phyloP scores from a whole-genome alignment of 2,888 invertebrate genomes.

The Cryptops parisi region DNA sequence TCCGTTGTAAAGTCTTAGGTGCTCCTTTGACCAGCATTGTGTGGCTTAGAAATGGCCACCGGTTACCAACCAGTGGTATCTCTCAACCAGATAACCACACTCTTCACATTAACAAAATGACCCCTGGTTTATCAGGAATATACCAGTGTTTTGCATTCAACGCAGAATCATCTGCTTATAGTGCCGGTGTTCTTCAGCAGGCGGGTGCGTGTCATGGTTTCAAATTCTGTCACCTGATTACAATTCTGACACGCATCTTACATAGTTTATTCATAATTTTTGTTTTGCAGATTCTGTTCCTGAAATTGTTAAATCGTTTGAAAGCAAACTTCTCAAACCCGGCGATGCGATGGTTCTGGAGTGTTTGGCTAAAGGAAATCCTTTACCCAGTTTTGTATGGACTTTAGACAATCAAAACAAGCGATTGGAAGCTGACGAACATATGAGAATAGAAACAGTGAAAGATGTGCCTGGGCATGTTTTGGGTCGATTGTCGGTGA shows the following conservation, averaged over 20 bases:
- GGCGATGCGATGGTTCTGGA: background rate
- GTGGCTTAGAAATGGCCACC: background rate
- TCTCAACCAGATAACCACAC: background rate
- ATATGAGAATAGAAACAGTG: background rate
- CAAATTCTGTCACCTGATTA: too few species aligned
- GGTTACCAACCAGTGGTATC: background rate
- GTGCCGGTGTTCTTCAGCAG: background rate
- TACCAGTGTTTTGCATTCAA: background rate
- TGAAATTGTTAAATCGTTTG: slow-evolving; percentile 1
- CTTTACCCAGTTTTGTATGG: slow-evolving; percentile 4
- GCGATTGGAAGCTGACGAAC: too few species aligned
- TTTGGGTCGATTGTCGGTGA: background rate
- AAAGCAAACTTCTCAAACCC: background rate
- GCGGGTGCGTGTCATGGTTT: too few species aligned
- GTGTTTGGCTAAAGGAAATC: slow-evolving; percentile 7
- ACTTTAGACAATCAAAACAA: background rate
- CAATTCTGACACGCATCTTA: too few species aligned
- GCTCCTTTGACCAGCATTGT: background rate
- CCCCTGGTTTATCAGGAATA: background rate
- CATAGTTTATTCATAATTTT: background rate
- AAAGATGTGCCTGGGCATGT: background rate
- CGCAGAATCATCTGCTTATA: background rate
- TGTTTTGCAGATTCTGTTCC: slow-evolving; percentile 7
- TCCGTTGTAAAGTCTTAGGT: background rate
- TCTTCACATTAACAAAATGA: background rate